Evolutionary conservation across 2,113 vertebrate genomes (phyloP).

Genomic region (Nannobrachium achirus): DNA sequence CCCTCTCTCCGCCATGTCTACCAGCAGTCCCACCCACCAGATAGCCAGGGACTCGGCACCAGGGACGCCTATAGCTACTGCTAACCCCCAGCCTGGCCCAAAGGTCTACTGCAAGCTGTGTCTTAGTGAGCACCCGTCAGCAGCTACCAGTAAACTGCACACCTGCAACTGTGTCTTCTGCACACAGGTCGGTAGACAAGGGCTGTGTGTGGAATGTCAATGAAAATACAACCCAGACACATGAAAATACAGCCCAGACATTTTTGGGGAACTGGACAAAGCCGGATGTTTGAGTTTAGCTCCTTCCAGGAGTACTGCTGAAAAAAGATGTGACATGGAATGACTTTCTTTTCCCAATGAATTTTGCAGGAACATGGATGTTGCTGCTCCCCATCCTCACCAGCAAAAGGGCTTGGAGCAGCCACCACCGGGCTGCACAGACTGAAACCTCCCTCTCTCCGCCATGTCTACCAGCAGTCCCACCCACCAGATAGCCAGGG

Average conservation of each 20-base stretch:
- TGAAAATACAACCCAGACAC: no score
- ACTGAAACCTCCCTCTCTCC: conserved; percentile 20
- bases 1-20: conserved; percentile 72
- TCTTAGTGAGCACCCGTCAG: conserved; percentile 84
- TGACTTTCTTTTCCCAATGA: conserved; percentile 19
- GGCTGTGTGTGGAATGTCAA: no score
- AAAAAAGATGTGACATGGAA: not conserved
- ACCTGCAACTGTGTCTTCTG: conserved; percentile 91
- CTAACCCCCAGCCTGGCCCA: conserved; percentile 47
- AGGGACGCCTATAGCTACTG: not conserved
- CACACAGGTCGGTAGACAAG: no score
- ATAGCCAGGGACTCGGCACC: conserved; percentile 39
- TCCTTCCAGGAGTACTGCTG: no score
- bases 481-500: conserved; percentile 58
- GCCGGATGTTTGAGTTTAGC: no score
- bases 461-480: conserved; percentile 77
- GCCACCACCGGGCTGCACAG: conserved; percentile 14
- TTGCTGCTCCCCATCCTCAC: conserved; percentile 19
- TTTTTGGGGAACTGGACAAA: no score
- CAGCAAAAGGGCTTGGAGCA: conserved; percentile 53
- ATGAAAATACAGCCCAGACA: no score
- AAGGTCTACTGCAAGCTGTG: conserved; percentile 92
- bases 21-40: conserved; percentile 64
- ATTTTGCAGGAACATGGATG: conserved; percentile 68
- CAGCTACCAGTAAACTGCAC: conserved; percentile 84